Percentiles rank a stretch among this genome's conserved stretches.
Evolutionary conservation across 2,113 vertebrate genomes (phyloP).

Genomic region (Promerops cafer): DNA sequence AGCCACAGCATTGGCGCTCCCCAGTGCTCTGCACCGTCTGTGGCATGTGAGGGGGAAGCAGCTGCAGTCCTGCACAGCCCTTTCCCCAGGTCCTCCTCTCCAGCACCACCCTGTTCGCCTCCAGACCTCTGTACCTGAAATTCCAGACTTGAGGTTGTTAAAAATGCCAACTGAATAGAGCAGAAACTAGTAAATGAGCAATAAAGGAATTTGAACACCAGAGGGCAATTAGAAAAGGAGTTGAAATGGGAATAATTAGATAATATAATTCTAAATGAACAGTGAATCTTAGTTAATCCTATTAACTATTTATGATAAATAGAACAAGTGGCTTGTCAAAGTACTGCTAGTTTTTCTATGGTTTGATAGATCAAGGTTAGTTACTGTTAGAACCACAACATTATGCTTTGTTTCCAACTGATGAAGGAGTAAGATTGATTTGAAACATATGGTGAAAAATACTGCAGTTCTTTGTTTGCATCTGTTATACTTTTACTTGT

Average conservation of each 20-base stretch:
- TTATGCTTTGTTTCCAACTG: constrained; percentile 62
- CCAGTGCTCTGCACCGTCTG: rapidly evolving
- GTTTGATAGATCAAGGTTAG: constrained; percentile 48
- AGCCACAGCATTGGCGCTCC: rapidly evolving
- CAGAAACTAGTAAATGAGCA: neutral
- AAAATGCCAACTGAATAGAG: neutral
- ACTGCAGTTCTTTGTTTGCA: constrained; percentile 50
- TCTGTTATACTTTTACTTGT: constrained; percentile 54
- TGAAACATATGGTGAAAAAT: constrained; percentile 69
- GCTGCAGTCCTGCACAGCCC: neutral
- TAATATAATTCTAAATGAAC: neutral
- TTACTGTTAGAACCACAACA: constrained; percentile 33
- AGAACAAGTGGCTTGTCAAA: constrained; percentile 19
- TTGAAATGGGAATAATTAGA: neutral
- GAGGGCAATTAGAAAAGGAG: constrained; percentile 19
- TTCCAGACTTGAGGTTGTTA: neutral
- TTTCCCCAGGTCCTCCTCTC: neutral
- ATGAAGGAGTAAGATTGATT: constrained; percentile 66
- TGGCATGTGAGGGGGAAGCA: rapidly evolving
- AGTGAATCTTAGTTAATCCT: neutral
- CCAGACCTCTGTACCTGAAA: neutral
- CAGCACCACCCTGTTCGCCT: neutral
- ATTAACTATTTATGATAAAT: neutral
- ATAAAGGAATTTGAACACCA: neutral
- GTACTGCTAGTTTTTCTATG: constrained; percentile 13